phyloP scores from a whole-genome alignment of 1,140 invertebrate genomes.

The Arctopsyche grandis region DNA sequence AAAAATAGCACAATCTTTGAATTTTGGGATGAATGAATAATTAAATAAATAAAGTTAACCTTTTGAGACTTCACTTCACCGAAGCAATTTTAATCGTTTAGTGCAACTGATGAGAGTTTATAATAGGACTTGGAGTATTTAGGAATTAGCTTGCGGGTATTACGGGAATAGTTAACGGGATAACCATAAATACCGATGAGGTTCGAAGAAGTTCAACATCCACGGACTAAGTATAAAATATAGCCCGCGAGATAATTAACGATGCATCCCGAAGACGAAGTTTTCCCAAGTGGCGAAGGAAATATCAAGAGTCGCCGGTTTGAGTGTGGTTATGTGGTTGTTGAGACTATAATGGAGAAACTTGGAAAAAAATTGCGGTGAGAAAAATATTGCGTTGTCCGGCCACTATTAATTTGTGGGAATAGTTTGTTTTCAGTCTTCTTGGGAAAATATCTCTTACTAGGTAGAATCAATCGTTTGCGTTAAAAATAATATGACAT shows the following conservation, averaged over 20 bases:
- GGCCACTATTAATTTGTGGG: background rate
- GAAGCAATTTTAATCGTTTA: too few relatives aligned
- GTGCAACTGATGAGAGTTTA: background rate
- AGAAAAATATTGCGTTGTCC: background rate
- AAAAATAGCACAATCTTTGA: background rate
- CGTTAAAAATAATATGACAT: too few relatives aligned
- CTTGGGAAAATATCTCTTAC: background rate
- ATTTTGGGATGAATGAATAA: background rate
- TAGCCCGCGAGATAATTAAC: conserved; percentile 38
- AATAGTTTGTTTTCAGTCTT: background rate
- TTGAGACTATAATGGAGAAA: conserved; percentile 12
- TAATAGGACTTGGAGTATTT: background rate
- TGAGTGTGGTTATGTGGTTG: conserved; percentile 12
- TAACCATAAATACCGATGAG: conserved; percentile 35
- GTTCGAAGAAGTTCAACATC: conserved; percentile 32
- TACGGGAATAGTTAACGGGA: conserved; percentile 28
- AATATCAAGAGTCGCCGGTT: conserved; percentile 7
- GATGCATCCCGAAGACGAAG: conserved; percentile 36
- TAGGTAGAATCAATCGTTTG: too few relatives aligned
- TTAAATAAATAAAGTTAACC: background rate
- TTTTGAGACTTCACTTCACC: too few relatives aligned
- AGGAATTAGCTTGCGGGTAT: background rate
- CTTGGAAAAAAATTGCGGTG: background rate
- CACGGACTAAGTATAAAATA: conserved; percentile 34
- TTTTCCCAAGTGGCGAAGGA: conserved; percentile 21